phyloP scores from a whole-genome alignment of 2,888 invertebrate species.

The Dendrolimus houi region DNA sequence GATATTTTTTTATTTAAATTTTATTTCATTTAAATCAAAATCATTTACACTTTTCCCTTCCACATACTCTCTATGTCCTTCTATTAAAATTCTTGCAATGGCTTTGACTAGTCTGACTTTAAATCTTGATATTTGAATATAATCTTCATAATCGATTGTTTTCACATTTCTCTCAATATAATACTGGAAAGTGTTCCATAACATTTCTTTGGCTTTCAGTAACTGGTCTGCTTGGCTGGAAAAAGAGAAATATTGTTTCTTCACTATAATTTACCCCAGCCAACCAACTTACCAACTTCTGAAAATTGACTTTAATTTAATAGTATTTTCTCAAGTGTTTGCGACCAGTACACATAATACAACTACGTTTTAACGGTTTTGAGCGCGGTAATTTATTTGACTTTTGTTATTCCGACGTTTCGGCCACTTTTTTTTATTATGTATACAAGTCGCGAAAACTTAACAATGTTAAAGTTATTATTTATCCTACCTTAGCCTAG shows the following conservation, averaged over 20 bases:
- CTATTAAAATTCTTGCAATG: conserved; percentile 43
- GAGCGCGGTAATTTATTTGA: too few species aligned
- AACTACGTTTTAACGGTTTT: too few species aligned
- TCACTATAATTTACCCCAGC: too few species aligned
- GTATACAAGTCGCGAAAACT: too few species aligned
- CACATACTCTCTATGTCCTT: conserved; percentile 31
- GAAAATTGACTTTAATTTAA: too few species aligned
- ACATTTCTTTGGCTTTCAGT: conserved; percentile 54
- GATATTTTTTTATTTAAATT: conserved; percentile 6
- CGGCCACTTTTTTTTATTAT: too few species aligned
- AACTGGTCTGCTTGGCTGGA: conserved; percentile 70
- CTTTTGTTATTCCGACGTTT: too few species aligned
- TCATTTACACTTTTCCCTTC: conserved; percentile 13
- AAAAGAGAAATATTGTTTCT: conserved; percentile 11
- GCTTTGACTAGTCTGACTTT: conserved; percentile 44
- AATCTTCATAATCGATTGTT: conserved; percentile 33
- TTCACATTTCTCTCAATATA: conserved; percentile 55
- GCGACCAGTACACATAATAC: too few species aligned
- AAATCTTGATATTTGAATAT: conserved; percentile 32
- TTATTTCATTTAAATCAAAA: conserved; percentile 3
- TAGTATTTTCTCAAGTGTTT: too few species aligned
- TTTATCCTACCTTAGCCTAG: too few species aligned
- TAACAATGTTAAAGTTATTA: too few species aligned
- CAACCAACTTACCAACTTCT: too few species aligned
- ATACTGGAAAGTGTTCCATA: conserved; percentile 66